Evolutionary conservation across 2,797 vertebrate genomes (phyloP).

Genomic region (Oreortyx pictus): DNA sequence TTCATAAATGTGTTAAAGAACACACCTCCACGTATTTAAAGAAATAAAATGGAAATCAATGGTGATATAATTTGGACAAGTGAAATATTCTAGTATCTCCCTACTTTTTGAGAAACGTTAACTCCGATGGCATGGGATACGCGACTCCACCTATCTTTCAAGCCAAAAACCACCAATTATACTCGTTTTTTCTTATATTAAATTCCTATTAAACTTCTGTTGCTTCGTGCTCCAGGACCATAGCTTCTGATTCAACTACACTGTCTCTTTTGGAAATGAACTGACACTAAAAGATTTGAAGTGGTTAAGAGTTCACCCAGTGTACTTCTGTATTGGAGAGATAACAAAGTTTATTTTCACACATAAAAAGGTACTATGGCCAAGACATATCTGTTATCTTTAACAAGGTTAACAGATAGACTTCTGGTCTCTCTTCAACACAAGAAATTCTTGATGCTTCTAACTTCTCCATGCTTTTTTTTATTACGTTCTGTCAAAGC

Average conservation of each 20-base stretch:
- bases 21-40: rapidly evolving
- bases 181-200: neutral
- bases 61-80: neutral
- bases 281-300: neutral
- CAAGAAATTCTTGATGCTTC: neutral
- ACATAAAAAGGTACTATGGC: neutral
- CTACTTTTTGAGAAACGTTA: neutral
- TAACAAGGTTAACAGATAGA: neutral
- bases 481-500: neutral
- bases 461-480: neutral
- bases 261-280: neutral
- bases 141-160: neutral
- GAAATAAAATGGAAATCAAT: too few relatives aligned
- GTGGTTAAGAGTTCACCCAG: neutral
- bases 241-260: neutral
- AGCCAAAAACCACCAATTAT: neutral
- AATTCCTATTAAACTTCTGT: neutral
- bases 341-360: neutral
- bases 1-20: neutral
- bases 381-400: neutral
- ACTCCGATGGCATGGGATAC: neutral
- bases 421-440: neutral
- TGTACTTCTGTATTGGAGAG: too few relatives aligned
- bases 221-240: neutral
- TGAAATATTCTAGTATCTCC: neutral